Evolutionary conservation across 1,140 invertebrate genomes (phyloP).

Genomic region (Ceratosolen fusciceps): DNA sequence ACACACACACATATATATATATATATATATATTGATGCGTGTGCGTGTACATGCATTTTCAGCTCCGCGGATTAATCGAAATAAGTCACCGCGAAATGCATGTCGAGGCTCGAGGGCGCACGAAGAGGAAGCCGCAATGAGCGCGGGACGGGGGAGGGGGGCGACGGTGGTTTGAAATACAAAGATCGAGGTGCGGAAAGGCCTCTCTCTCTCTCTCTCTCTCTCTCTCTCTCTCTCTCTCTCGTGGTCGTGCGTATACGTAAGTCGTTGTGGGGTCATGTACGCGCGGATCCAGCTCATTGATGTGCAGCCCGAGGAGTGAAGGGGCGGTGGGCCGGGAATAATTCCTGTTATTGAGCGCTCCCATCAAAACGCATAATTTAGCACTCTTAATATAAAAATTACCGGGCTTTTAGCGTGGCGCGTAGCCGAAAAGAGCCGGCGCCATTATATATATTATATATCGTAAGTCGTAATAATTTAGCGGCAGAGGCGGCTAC

Average conservation of each 20-base stretch:
- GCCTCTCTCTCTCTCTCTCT: too few relatives aligned
- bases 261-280: background rate
- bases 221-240: too few relatives aligned
- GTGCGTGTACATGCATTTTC: too few relatives aligned
- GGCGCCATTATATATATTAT: background rate
- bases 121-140: too few relatives aligned
- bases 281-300: background rate
- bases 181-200: background rate
- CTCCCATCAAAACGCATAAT: background rate
- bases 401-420: background rate
- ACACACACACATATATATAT: background rate
- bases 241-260: background rate
- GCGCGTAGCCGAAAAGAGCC: background rate
- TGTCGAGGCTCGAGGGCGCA: too few relatives aligned
- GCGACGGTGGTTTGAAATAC: background rate
- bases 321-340: background rate
- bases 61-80: too few relatives aligned
- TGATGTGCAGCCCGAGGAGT: background rate
- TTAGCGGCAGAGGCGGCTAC: background rate
- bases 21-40: background rate
- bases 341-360: background rate
- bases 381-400: background rate
- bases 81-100: too few relatives aligned
- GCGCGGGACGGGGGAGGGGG: too few relatives aligned
- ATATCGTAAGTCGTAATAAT: background rate